phyloP scores from a whole-genome alignment of 1,140 invertebrate genomes.

The Musca domestica region DNA sequence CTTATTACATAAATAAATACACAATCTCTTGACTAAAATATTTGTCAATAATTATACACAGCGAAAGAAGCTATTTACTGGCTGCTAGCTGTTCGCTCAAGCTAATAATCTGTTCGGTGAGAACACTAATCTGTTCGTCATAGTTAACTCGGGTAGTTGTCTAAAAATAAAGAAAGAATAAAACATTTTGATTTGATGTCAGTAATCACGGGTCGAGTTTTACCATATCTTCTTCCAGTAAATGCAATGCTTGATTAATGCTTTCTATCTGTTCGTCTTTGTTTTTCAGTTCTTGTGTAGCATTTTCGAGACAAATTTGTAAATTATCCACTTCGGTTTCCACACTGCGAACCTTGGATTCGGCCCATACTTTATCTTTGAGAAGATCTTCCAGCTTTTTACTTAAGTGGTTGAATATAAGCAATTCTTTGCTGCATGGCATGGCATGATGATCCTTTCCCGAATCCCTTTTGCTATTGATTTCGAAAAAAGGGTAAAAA shows the following conservation, averaged over 20 bases:
- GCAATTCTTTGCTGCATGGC: constrained; percentile 42
- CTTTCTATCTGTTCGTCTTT: constrained; percentile 58
- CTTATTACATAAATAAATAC: background rate
- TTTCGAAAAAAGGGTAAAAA: background rate
- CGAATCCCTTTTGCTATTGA: constrained; percentile 35
- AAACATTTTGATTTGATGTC: background rate
- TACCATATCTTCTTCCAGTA: constrained; percentile 58
- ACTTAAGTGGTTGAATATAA: constrained; percentile 45
- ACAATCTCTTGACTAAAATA: background rate
- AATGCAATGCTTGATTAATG: constrained; percentile 54
- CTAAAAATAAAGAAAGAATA: constrained; percentile 25
- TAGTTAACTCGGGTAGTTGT: constrained; percentile 77
- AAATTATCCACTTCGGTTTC: constrained; percentile 43
- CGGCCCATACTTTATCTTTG: constrained; percentile 40
- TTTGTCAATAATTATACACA: background rate
- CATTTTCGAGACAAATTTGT: constrained; percentile 50
- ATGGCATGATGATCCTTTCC: constrained; percentile 33
- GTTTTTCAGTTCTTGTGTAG: constrained; percentile 47
- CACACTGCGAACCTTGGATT: constrained; percentile 42
- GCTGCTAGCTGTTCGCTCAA: constrained; percentile 81
- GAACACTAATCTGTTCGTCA: constrained; percentile 81
- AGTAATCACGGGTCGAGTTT: constrained; percentile 7
- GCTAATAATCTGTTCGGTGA: constrained; percentile 88
- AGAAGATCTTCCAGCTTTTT: constrained; percentile 50
- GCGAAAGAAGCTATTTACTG: constrained; percentile 35